Evolutionary conservation across 2,113 vertebrate genomes (phyloP).

Genomic region (Pristiophorus japonicus): DNA sequence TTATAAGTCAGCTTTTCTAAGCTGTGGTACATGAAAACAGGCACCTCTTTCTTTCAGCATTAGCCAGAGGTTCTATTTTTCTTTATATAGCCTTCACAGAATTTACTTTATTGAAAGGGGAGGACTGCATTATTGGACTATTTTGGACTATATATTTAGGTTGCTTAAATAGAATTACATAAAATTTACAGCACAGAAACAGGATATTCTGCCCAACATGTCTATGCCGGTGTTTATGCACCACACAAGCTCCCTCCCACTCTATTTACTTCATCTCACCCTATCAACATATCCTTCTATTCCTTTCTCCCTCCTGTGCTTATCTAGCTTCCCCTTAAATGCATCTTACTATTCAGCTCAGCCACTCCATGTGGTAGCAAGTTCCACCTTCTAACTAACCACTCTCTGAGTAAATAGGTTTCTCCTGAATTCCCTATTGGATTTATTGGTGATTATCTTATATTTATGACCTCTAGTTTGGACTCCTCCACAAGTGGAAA

Average conservation of each 20-base stretch:
- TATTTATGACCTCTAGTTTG: background rate
- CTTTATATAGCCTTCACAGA: background rate
- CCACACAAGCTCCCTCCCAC: background rate
- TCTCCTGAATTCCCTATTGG: background rate
- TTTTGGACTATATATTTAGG: background rate
- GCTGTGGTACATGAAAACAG: conserved; percentile 8
- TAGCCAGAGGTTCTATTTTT: background rate
- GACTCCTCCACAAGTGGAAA: background rate
- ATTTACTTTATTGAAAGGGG: background rate
- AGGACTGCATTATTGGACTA: background rate
- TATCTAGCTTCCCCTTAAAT: background rate
- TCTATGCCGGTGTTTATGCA: background rate
- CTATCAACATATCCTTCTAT: background rate
- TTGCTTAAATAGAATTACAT: background rate
- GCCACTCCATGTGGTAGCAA: background rate
- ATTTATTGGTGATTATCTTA: background rate
- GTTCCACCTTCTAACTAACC: background rate
- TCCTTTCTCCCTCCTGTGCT: background rate
- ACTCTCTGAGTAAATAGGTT: background rate
- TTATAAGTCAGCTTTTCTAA: conserved; percentile 31
- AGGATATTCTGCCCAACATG: background rate
- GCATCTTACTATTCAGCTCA: background rate
- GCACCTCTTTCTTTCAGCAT: conserved; percentile 8
- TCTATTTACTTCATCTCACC: too few species aligned
- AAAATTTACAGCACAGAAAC: background rate